Base-by-base conservation (phyloP, 2,888 invertebrate species). In the Cremastobaeus sp. region DNA sequence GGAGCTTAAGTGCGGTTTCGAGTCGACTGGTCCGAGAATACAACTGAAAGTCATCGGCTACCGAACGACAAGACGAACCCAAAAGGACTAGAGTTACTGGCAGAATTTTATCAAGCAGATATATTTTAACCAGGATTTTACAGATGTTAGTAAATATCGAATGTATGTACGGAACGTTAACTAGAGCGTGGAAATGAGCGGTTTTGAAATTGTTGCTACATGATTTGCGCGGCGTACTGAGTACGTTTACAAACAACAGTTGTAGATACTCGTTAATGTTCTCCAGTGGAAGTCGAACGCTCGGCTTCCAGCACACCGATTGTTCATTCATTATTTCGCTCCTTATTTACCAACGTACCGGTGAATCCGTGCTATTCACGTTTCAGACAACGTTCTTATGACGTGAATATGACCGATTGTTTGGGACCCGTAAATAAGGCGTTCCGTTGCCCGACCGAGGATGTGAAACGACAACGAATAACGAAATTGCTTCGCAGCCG, bases 111-210 rank as follows among this genome's bases (percentile, higher is more conserved):
- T 83, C 78, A 79, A 81, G 79, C 81, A 81, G 80, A 83, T 78
- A 84, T 84, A 85, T 84, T 85, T 85, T 85, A 85, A 83, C 78
- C 80, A 82, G 82, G 82, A 81, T 84, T 85, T 85, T 85, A 82
- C 83, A 84, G 76, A 82, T 81, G 81, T 81, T 82, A 82, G 82
- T 84, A 76, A 84, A 84, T 83, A 82, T 84, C 81, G 84, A 80
- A 81, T 81, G 81, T 82, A 85, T 73, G 80, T 82, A 82, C 81
- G 81, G 78, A 82, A 57, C 57, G 77, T 80, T 72, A 68, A 82
- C 59, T 66, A 77, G 79, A 78, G 76, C 74, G 68, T 70, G 69
- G 65, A 59, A 60, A 14, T 55, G 21, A 57, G 57, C 12, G 66
- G 60, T 54, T 65, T 55, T 11, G 18, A 54, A 17, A 48, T 48